Percentiles rank a stretch among this genome's conserved stretches.
Conservation (phyloP, 2,797 vertebrate genomes). For the Leuciscus waleckii region DNA sequence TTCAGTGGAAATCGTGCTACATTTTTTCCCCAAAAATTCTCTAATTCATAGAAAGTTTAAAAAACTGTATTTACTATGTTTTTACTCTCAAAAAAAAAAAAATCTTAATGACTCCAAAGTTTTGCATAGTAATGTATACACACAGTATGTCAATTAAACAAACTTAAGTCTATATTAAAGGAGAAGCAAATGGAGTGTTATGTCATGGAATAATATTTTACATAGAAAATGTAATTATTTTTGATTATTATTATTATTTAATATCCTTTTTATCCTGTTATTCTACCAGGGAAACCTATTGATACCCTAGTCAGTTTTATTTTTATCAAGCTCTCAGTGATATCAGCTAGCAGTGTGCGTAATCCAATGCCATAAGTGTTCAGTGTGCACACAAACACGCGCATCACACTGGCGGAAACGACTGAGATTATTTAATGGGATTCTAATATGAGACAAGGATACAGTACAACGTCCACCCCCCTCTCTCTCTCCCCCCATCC, state of each 20-base stretch:
- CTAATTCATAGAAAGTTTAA: too few species aligned
- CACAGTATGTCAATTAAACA: background rate
- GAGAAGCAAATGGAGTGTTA: background rate
- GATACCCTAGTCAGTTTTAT: background rate
- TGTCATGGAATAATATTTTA: background rate
- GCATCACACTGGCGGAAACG: slow-evolving; percentile 16
- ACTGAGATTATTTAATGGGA: slow-evolving; percentile 43
- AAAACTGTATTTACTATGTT: too few species aligned
- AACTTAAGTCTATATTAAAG: background rate
- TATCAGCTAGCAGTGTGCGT: background rate
- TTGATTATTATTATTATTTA: background rate
- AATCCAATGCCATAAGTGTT: slow-evolving; percentile 10
- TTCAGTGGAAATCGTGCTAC: too few species aligned
- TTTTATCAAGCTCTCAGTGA: background rate
- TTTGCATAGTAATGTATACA: background rate
- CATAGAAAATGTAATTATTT: background rate
- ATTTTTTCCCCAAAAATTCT: too few species aligned
- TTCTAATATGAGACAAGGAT: slow-evolving; percentile 47
- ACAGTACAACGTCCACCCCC: slow-evolving; percentile 42
- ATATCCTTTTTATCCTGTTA: background rate
- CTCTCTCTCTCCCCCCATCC: slow-evolving; percentile 20
- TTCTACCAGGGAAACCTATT: background rate
- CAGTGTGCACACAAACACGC: slow-evolving; percentile 13
- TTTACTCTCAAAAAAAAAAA: too few species aligned
- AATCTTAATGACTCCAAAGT: background rate